Base-by-base conservation (phyloP, 2,888 invertebrate species). In the Bugulina stolonifera region DNA sequence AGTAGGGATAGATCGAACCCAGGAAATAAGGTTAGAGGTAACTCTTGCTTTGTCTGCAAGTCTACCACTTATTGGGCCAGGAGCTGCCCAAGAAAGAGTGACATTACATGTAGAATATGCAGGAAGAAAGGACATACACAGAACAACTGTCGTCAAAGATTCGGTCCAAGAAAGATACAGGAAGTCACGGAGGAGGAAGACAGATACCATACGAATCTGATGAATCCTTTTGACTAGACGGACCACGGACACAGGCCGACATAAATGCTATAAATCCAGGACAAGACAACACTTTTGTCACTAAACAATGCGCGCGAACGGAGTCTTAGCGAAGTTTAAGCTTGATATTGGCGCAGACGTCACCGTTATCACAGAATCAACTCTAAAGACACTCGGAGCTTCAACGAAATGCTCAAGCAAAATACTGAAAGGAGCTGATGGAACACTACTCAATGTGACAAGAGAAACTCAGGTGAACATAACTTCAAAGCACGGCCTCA, bases 401-500 rank as follows among this genome's bases (percentile, higher is more conserved):
- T 22, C 14, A 57, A 25, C n/a, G 5, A n/a, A 3, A 23, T n/a
- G 14, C 5, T 5, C 57, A 5, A n/a, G n/a, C 18, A 57, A 57
- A n/a, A 25, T 57, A 25, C 25, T 57, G 25, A 57, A 57, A 5
- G 57, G 57, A 14, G 57, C 57, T 57, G 57, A 57, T 57, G 57
- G 57, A n/a, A 57, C 18, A 57, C 5, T 57, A 5, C 23, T 57
- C 5, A 3, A 57, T 57, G 57, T 57, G 25, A n/a, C 5, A 25
- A 23, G 57, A 5, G 57, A 57, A n/a, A 57, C 57, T 5, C 14
- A 57, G 5, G 14, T 57, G 57, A 57, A n/a, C 5, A 57, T 57
- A 3, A 57, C n/a, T 14, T 57, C 57, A n/a, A 57, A 57, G 23
- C 57, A 57, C 3, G 57, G 25, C 18, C n/a, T 25, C 5, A n/a